Evolutionary conservation across 2,888 invertebrate genomes (phyloP), one percentile per base, ranked within the genome.

Genomic region (Heliconius ismenius): DNA sequence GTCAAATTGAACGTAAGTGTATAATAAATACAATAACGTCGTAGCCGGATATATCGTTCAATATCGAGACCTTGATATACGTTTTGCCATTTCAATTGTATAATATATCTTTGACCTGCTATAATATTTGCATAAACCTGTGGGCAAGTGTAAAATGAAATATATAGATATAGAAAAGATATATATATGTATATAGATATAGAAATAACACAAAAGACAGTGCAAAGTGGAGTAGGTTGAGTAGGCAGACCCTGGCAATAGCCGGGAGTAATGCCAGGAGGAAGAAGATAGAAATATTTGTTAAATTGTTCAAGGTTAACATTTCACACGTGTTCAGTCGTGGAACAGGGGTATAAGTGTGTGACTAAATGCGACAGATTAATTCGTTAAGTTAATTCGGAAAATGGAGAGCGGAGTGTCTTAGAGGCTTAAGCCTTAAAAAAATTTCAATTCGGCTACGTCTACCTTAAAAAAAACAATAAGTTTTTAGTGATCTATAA

Each of bases 1-100:
- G 69, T 73, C 36, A 62, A 24, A 39, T 26, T 9, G 39, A 39
- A 24, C 32, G 39, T 62, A 26, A 62, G 39, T 36, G 24, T 60
- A 24, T 74, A 54, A 73, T 36, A 67, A 73, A 64, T 60, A 75
- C 58, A 77, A 43, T 76, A 76, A 74, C 69, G 76, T 69, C 69
- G 76, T 64, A 82, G 74, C 81, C 83, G 81, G 83, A 81, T 81
- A 70, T 78, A 79, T 79, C 74, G 77, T 80, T 79, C 78, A 79
- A 78, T 80, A 80, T 75, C 76, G 76, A 76, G 81, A 39, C 81
- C 83, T 83, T 82, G 83, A 82, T 80, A 81, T 78, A 80, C 67
- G 80, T 75, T 64, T 76, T 77, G 77, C 78, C 74, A 80, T 79
- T 80, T 79, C 64, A 82, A 76, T 76, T 73, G 78, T 76, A 78